Evolutionary conservation across 2,888 invertebrate species (phyloP).

Genomic region (Drosophila anceps): DNA sequence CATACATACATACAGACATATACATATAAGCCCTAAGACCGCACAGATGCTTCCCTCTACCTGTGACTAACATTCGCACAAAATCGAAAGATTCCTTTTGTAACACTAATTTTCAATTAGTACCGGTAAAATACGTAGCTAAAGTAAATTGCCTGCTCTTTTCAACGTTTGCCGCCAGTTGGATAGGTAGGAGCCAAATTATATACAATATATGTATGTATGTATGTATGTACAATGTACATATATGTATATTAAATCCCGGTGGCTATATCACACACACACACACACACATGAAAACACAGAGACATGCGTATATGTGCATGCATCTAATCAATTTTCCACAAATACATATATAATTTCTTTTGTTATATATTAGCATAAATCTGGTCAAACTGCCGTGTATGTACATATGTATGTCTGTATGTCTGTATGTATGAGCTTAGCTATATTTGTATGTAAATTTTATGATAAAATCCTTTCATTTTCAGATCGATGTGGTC

Average conservation of each 20-base stretch:
- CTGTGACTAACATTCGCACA: slow-evolving; percentile 5
- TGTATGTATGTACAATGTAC: background rate
- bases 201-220: background rate
- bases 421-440: slow-evolving; percentile 17
- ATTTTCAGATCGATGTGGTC: slow-evolving; percentile 13
- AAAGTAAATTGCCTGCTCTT: background rate
- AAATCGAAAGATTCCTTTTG: background rate
- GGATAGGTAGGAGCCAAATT: background rate
- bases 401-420: slow-evolving; percentile 8
- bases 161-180: background rate
- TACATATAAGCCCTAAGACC: background rate
- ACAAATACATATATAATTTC: background rate
- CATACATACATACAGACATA: too few species aligned
- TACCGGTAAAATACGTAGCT: background rate
- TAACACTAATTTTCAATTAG: slow-evolving; percentile 9
- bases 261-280: background rate
- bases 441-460: slow-evolving; percentile 17
- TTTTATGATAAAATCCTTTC: slow-evolving; percentile 22
- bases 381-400: slow-evolving; percentile 30
- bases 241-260: background rate
- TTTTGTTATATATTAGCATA: slow-evolving; percentile 17
- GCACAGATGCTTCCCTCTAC: slow-evolving; percentile 7
- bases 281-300: slow-evolving; percentile 1
- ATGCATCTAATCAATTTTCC: slow-evolving; percentile 8
- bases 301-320: slow-evolving; percentile 16